These are phyloP conservation scores for Porites lutea DNA, from an alignment of 64 coral and sea anemone species.

Conservation along the genomic window DNA sequence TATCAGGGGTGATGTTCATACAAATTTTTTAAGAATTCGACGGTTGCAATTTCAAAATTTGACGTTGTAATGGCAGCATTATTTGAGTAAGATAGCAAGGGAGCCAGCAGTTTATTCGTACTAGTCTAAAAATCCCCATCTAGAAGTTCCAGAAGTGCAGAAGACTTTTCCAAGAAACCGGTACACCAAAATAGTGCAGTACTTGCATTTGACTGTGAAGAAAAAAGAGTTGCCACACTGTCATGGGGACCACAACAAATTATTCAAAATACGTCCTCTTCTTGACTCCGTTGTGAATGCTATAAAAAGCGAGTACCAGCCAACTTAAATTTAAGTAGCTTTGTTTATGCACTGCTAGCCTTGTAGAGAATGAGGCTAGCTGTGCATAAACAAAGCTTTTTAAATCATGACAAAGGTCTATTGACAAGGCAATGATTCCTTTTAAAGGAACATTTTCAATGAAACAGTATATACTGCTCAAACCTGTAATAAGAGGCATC, in stretches of 20 bases:
- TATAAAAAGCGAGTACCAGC: slow-evolving; percentile 28
- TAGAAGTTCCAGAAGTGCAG: slow-evolving; percentile 42
- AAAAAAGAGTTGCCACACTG: slow-evolving; percentile 1
- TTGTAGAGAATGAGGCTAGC: no score
- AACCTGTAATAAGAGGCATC: slow-evolving; percentile 11
- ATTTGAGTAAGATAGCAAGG: slow-evolving; percentile 4
- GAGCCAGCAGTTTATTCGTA: not conserved
- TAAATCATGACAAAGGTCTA: no score
- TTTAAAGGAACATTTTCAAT: slow-evolving; percentile 23
- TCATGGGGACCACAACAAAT: slow-evolving; percentile 39
- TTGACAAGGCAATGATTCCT: slow-evolving; percentile 14
- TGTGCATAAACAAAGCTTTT: no score
- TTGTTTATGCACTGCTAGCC: no score
- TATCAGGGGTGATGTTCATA: slow-evolving; percentile 48
- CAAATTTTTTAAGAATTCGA: slow-evolving; percentile 26
- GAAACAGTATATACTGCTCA: slow-evolving; percentile 1
- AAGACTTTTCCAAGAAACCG: slow-evolving; percentile 28
- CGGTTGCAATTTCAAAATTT: not conserved
- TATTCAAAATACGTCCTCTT: slow-evolving; percentile 26
- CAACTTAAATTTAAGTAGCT: not conserved
- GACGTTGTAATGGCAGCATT: slow-evolving; percentile 1
- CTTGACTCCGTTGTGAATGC: not conserved
- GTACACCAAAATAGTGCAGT: slow-evolving; percentile 17
- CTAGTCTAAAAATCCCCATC: slow-evolving; percentile 35
- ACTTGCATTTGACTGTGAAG: slow-evolving; percentile 33